These are phyloP conservation scores for Selene dorsalis DNA, from an alignment of 2,797 vertebrate species.

Conservation along the genomic window DNA sequence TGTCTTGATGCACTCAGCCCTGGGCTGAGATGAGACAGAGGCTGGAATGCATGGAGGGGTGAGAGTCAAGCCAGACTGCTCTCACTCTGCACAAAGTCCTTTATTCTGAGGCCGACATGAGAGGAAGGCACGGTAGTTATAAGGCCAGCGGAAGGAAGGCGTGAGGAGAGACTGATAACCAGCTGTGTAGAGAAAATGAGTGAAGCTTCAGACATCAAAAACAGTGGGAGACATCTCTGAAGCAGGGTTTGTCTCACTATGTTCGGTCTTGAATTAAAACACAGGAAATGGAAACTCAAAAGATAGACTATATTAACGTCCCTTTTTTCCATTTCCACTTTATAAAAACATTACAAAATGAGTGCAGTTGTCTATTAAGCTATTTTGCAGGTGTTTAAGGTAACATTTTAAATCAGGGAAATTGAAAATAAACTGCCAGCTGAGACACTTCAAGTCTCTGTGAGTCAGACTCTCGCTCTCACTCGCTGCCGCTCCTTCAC, in stretches of 20 bases:
- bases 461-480: constrained; percentile 14
- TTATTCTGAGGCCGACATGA: constrained; percentile 52
- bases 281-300: constrained; percentile 18
- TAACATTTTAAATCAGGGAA: constrained; percentile 26
- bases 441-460: constrained; percentile 8
- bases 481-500: constrained; percentile 13
- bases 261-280: constrained; percentile 26
- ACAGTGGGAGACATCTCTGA: neutral
- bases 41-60: constrained; percentile 49
- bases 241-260: neutral
- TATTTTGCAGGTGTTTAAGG: constrained; percentile 36
- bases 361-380: neutral
- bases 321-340: neutral
- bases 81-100: constrained; percentile 45
- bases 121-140: constrained; percentile 34
- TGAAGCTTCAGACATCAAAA: constrained; percentile 24
- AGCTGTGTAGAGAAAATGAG: constrained; percentile 31
- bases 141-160: constrained; percentile 15
- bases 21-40: constrained; percentile 42
- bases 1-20: constrained; percentile 26
- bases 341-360: neutral
- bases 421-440: constrained; percentile 32
- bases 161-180: constrained; percentile 36
- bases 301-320: neutral
- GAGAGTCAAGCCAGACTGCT: constrained; percentile 30